Evolutionary conservation across 2,797 vertebrate genomes (phyloP), one percentile per base, ranked within the genome.

Genomic region (Novumbra hubbsi): DNA sequence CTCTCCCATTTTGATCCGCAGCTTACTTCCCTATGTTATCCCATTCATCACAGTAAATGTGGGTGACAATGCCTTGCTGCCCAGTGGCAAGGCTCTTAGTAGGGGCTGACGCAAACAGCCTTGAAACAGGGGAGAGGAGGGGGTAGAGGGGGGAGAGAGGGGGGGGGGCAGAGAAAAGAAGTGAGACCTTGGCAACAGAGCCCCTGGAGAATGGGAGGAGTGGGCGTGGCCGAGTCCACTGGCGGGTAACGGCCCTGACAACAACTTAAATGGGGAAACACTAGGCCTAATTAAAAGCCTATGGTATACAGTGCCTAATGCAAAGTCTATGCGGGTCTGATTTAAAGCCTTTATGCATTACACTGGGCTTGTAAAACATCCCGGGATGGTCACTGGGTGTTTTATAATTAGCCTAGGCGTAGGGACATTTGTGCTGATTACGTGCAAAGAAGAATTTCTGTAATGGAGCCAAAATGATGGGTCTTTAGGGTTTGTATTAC

Each of bases 91-190:
- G 14, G 38, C 67, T 48, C 41, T 45, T 68, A 68, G 67, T 68
- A 24, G 67, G n/a, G 41, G 67, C 67, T 68, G 67, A 68, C 67
- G 2, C 41, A 49, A 38, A 68, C 21, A 45, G 67, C 67, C 67
- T 68, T 86, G 82, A 85, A 87, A 85, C 88, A 82, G 78, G 76
- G 75, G 71, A 71, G 4, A 12, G 73, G 67, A 77, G 70, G 77
- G 5, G 41, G 68, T 41, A 55, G 67, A 16, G 30, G 55, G 24
- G 32, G 78, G 70, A 76, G 5, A 48, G 68, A 50, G 64, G 67
- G 19, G 30, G 55, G 24, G 32, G 17, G 65, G 19, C 75, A 28
- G 57, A 21, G 67, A 41, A 66, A 9, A 48, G 12, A 64, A 62
- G 64, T 24, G n/a, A 57, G 60, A 64, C 21, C 62, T 64, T 64